Conservation (phyloP, 2,113 vertebrate species). For the Seriola rivoliana region DNA sequence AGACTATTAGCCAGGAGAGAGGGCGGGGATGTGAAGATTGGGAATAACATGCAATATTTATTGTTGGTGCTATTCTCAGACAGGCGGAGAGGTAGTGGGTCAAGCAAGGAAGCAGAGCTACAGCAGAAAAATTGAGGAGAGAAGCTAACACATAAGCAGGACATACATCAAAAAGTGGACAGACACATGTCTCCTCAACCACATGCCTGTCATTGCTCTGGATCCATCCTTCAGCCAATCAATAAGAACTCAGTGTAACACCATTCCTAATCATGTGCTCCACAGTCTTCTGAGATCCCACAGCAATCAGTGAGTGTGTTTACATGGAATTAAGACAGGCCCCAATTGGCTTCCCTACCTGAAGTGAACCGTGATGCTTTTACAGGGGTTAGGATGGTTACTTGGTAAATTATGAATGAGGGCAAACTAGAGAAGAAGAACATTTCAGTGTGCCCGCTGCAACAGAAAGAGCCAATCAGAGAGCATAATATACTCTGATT, state of each 20-base stretch:
- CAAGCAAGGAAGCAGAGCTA: neutral
- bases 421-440: neutral
- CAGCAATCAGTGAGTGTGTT: conserved; percentile 36
- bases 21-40: neutral
- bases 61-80: conserved; percentile 8
- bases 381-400: neutral
- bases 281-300: conserved; percentile 12
- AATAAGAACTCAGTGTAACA: neutral
- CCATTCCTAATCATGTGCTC: conserved; percentile 38
- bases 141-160: neutral
- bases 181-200: neutral
- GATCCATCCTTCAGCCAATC: conserved; percentile 4
- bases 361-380: neutral
- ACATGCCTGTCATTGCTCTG: conserved; percentile 3
- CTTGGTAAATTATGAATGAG: neutral
- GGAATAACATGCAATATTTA: conserved; percentile 30
- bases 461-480: neutral
- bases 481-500: neutral
- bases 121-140: neutral
- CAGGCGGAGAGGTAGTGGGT: neutral
- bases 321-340: conserved; percentile 29
- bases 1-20: conserved; percentile 36
- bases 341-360: neutral
- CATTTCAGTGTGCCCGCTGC: neutral
- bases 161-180: neutral